phyloP scores from a whole-genome alignment of 2,113 vertebrate genomes.

The Sebastes fasciatus region DNA sequence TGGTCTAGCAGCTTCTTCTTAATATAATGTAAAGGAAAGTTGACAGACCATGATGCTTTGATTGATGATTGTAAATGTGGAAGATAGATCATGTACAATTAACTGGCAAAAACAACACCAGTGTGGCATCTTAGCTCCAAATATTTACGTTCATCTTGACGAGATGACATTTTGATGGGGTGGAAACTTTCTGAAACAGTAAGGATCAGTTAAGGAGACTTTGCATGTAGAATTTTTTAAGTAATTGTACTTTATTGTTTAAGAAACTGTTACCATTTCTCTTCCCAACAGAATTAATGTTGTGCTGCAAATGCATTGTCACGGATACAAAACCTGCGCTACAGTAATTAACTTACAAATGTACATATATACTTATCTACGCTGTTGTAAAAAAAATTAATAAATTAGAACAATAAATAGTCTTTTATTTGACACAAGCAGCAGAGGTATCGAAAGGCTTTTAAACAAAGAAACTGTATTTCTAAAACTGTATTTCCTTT shows the following conservation, averaged over 20 bases:
- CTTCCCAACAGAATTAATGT: constrained; percentile 60
- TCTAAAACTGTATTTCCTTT: constrained; percentile 26
- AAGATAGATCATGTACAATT: constrained; percentile 1
- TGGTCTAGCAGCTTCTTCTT: constrained; percentile 19
- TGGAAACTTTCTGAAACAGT: constrained; percentile 12
- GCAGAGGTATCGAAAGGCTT: constrained; percentile 79
- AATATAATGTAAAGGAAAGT: constrained; percentile 22
- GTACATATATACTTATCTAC: constrained; percentile 68
- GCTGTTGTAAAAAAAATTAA: constrained; percentile 80
- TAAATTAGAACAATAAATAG: constrained; percentile 90
- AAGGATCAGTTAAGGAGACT: neutral
- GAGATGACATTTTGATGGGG: neutral
- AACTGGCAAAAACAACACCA: constrained; percentile 6
- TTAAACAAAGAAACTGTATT: constrained; percentile 53
- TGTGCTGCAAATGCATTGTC: constrained; percentile 59
- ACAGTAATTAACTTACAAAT: constrained; percentile 72
- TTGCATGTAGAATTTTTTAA: neutral
- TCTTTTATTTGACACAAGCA: constrained; percentile 81
- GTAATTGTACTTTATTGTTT: constrained; percentile 50
- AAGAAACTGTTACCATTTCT: constrained; percentile 54
- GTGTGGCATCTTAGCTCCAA: neutral
- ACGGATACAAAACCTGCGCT: constrained; percentile 60
- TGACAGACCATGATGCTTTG: neutral
- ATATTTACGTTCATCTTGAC: constrained; percentile 6
- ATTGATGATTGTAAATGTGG: constrained; percentile 8